These are phyloP conservation scores for Anhinga rufa DNA, from an alignment of 2,113 vertebrate species.

Conservation along the genomic window DNA sequence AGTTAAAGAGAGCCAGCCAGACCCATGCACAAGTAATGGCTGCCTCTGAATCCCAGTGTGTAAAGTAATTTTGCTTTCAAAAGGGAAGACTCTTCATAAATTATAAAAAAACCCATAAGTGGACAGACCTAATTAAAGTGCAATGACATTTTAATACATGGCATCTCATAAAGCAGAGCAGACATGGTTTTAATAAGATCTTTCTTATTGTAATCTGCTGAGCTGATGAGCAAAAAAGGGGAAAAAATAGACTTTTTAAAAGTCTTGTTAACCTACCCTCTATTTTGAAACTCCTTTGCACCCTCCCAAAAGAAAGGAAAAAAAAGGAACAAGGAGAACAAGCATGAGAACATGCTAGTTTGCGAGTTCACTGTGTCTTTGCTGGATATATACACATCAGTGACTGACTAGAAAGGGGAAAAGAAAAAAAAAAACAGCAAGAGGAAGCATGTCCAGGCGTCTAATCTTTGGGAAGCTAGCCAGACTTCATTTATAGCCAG, in stretches of 20 bases:
- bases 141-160: not conserved
- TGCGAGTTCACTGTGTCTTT: constrained; percentile 47
- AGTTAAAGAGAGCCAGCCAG: not conserved
- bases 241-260: not conserved
- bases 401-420: constrained; percentile 67
- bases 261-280: constrained; percentile 6
- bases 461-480: constrained; percentile 73
- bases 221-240: not conserved
- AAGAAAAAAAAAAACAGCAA: not conserved
- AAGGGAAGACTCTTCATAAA: not conserved
- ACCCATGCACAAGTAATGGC: not conserved
- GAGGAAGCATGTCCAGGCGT: constrained; percentile 37
- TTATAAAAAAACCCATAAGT: not conserved
- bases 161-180: not conserved
- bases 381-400: constrained; percentile 65
- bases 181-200: not conserved
- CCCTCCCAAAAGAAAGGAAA: not conserved
- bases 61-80: not conserved
- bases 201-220: not conserved
- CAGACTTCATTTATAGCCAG: constrained; percentile 71
- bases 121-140: not conserved
- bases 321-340: constrained; percentile 16
- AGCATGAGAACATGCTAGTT: constrained; percentile 58
- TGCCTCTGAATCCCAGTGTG: not conserved
- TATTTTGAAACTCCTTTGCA: not conserved